Evolutionary conservation across 2,888 invertebrate species (phyloP).

Genomic region (Luffia ferchaultella): DNA sequence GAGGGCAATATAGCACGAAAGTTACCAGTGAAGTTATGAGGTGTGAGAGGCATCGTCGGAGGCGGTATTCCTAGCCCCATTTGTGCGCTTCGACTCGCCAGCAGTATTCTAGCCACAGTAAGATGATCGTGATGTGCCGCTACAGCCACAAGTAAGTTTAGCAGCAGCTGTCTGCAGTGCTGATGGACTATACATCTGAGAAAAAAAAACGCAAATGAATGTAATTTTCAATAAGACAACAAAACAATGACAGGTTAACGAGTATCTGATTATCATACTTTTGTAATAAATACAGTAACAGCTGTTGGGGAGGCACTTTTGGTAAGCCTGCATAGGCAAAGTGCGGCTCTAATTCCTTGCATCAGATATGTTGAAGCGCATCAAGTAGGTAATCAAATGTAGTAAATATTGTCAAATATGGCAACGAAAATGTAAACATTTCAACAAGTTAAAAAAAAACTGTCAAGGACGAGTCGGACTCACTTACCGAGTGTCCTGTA

Average conservation of each 20-base stretch:
- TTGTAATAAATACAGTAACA: background rate
- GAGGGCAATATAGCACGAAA: too few relatives aligned
- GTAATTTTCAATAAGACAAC: background rate
- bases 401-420: too few relatives aligned
- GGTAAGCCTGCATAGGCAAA: too few relatives aligned
- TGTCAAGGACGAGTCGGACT: too few relatives aligned
- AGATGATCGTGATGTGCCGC: slow-evolving; percentile 91
- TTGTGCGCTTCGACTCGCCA: slow-evolving; percentile 82
- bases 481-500: too few relatives aligned
- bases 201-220: background rate
- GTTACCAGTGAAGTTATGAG: slow-evolving; percentile 81
- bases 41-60: slow-evolving; percentile 73
- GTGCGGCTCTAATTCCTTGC: too few relatives aligned
- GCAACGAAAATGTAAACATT: too few relatives aligned
- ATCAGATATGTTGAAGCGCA: too few relatives aligned
- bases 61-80: slow-evolving; percentile 77
- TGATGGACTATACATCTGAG: slow-evolving; percentile 85
- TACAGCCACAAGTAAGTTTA: slow-evolving; percentile 90
- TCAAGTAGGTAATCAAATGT: too few relatives aligned
- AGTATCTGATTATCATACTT: background rate
- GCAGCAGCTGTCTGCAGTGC: slow-evolving; percentile 91
- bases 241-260: background rate
- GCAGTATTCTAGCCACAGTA: slow-evolving; percentile 82
- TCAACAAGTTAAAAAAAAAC: too few relatives aligned
- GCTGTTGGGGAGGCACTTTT: too few relatives aligned